phyloP scores from a whole-genome alignment of 2,113 vertebrate genomes.

The Varanus komodoensis region DNA sequence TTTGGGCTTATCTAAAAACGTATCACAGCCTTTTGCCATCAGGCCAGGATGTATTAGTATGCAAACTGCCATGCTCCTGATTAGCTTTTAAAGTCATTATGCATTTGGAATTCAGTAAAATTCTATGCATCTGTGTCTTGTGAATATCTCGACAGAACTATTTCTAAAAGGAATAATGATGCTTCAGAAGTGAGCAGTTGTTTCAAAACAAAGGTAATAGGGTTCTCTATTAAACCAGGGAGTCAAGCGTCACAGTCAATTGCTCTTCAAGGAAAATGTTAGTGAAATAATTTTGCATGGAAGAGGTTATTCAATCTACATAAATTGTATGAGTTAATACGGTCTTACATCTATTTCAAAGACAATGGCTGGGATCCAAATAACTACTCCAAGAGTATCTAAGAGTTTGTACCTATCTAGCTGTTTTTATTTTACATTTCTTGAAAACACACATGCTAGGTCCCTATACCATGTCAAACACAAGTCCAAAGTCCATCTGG shows the following conservation, averaged over 20 bases:
- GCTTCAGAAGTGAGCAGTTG: not conserved
- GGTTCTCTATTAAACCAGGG: not conserved
- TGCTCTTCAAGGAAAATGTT: not conserved
- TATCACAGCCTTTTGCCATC: not conserved
- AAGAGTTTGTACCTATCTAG: not conserved
- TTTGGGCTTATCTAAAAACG: not conserved
- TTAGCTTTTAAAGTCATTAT: not conserved
- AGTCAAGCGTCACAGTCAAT: not conserved
- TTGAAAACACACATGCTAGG: not conserved
- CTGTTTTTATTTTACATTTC: not conserved
- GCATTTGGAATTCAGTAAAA: not conserved
- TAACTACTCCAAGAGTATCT: not conserved
- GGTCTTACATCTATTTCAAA: not conserved
- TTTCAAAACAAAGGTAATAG: not conserved
- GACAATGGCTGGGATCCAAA: not conserved
- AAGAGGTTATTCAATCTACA: not conserved
- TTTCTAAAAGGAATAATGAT: not conserved
- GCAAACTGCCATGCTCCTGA: not conserved
- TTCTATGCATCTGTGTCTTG: not conserved
- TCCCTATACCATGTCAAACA: not conserved
- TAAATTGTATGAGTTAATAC: not conserved
- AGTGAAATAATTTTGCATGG: not conserved
- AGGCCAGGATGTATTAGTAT: not conserved
- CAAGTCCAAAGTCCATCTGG: not conserved
- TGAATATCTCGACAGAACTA: not conserved